Percentiles rank a stretch among this genome's conserved stretches.
These are phyloP conservation scores for Orchesellides sinensis DNA, from an alignment of 2,888 invertebrate genomes.

Conservation along the genomic window DNA sequence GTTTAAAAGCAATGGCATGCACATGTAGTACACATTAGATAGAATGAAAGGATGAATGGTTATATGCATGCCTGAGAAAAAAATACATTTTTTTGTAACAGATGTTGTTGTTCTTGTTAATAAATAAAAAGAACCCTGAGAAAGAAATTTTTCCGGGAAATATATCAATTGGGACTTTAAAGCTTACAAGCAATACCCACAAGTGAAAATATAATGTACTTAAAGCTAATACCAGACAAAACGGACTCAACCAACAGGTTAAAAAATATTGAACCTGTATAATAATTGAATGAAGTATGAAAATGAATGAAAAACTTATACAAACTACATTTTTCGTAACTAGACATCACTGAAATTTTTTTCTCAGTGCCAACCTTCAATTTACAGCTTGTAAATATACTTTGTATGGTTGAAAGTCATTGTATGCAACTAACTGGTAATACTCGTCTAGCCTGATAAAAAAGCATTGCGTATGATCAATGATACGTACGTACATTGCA, in stretches of 20 bases:
- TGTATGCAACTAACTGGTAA: background rate
- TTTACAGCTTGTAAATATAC: background rate
- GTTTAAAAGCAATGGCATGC: too few species aligned
- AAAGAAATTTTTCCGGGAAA: constrained; percentile 35
- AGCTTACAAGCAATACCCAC: too few species aligned
- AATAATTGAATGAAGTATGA: too few species aligned
- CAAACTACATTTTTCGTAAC: constrained; percentile 6
- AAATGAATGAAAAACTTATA: constrained; percentile 4
- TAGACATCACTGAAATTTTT: background rate
- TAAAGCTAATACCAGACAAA: too few species aligned
- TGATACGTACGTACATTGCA: too few species aligned
- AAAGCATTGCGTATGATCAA: too few species aligned
- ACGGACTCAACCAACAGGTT: background rate
- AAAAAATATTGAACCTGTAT: too few species aligned
- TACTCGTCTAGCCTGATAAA: too few species aligned
- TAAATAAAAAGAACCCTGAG: constrained; percentile 26
- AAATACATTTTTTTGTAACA: constrained; percentile 6
- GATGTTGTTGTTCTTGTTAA: constrained; percentile 9
- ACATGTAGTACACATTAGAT: too few species aligned
- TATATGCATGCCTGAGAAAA: background rate
- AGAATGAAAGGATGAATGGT: too few species aligned
- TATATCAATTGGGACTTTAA: background rate
- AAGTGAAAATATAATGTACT: background rate
- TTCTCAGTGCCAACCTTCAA: background rate
- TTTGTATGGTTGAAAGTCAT: too few species aligned